These are phyloP conservation scores for Gambusia holbrooki DNA, from an alignment of 2,113 vertebrate genomes.

Conservation along the genomic window DNA sequence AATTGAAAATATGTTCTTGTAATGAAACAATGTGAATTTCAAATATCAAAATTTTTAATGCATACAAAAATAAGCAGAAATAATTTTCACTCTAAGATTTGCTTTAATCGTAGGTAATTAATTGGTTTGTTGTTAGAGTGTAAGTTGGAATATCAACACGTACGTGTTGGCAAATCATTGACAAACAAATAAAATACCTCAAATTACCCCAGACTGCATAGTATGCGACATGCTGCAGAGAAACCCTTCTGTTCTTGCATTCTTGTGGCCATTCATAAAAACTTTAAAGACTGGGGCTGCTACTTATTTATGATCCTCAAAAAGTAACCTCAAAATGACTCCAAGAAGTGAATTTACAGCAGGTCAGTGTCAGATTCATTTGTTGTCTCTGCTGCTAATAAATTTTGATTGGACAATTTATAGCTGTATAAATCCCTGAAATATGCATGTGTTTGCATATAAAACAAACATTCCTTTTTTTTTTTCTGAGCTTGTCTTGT, in stretches of 20 bases:
- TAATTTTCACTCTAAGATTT: no score
- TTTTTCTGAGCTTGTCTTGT: conserved; percentile 13
- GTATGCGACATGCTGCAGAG: not conserved
- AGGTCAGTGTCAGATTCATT: not conserved
- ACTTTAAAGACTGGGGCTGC: not conserved
- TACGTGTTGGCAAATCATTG: no score
- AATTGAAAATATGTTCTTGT: no score
- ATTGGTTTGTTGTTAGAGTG: no score
- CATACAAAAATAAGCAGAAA: no score
- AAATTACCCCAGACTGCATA: no score
- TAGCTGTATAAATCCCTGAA: conserved; percentile 37
- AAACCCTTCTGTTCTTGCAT: not conserved
- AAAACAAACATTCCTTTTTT: conserved; percentile 19
- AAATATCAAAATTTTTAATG: no score
- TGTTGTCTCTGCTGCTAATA: conserved; percentile 33
- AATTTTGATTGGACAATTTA: conserved; percentile 50
- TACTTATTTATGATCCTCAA: not conserved
- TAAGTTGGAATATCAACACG: no score
- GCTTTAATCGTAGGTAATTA: no score
- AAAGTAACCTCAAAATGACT: not conserved
- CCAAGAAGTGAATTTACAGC: not conserved
- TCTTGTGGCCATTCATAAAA: not conserved
- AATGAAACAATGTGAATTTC: no score
- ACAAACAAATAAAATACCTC: no score
- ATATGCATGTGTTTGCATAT: conserved; percentile 16